A percentile compares a stretch with the other conserved stretches of the same genome.
Evolutionary conservation across 2,797 vertebrate species (phyloP).

Genomic region (Anguilla megastoma): DNA sequence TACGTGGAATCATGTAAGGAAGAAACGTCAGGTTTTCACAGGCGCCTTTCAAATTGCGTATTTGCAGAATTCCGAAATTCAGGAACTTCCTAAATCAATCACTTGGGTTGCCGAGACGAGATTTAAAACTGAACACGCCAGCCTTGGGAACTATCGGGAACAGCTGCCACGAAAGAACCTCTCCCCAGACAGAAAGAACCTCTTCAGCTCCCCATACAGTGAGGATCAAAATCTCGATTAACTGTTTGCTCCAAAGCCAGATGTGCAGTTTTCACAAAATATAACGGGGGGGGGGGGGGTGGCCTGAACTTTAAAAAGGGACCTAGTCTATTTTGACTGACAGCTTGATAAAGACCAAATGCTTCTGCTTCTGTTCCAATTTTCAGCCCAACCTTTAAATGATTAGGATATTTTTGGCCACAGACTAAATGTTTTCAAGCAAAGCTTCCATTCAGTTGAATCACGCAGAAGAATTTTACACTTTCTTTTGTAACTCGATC

Average conservation of each 20-base stretch:
- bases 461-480: neutral
- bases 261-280: neutral
- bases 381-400: neutral
- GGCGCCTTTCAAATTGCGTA: neutral
- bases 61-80: neutral
- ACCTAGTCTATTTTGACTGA: neutral
- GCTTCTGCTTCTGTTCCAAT: neutral
- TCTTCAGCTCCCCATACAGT: neutral
- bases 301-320: neutral
- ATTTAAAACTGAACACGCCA: neutral
- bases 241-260: neutral
- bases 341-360: neutral
- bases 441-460: neutral
- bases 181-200: too few relatives aligned
- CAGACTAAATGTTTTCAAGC: neutral
- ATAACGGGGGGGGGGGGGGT: too few relatives aligned
- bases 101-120: neutral
- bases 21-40: neutral
- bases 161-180: neutral
- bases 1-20: neutral
- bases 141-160: neutral
- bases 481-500: neutral
- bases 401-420: neutral
- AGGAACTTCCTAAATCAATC: neutral
- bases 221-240: neutral